A percentile compares a stretch with the other conserved stretches of the same genome.
Evolutionary conservation across 2,888 invertebrate species (phyloP).

Genomic region (Plebejus melissa): DNA sequence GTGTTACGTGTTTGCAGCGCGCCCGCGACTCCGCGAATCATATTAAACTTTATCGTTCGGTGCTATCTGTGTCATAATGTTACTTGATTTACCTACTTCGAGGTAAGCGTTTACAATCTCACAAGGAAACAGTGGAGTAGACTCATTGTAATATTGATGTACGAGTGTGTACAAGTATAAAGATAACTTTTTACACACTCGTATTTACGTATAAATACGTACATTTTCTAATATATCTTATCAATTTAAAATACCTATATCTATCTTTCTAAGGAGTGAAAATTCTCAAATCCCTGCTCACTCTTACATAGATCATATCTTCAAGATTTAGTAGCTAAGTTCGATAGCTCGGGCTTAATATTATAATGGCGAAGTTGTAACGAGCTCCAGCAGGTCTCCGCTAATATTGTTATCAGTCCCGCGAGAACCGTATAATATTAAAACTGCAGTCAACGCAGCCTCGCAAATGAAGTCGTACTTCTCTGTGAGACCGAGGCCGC

Average conservation of each 20-base stretch:
- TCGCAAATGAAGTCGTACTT: not conserved
- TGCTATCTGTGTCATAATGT: not conserved
- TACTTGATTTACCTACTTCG: not conserved
- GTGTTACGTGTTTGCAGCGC: not conserved
- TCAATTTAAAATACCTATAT: too few species aligned
- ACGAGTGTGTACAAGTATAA: too few species aligned
- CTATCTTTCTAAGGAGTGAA: not conserved
- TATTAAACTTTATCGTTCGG: conserved; percentile 6
- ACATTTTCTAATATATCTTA: not conserved
- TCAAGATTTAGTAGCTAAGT: not conserved
- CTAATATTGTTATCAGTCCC: not conserved
- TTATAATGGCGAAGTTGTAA: conserved; percentile 9
- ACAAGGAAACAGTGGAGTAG: not conserved
- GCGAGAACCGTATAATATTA: not conserved
- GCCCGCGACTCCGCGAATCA: not conserved
- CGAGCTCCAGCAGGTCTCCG: not conserved
- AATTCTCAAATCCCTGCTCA: not conserved
- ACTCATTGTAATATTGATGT: not conserved
- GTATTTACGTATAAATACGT: too few species aligned
- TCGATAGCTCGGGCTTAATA: not conserved
- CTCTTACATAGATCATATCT: not conserved
- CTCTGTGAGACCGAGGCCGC: not conserved
- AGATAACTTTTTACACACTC: too few species aligned
- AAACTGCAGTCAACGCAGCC: conserved; percentile 2
- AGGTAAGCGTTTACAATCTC: not conserved